Percentiles rank a stretch among this genome's conserved stretches.
These are phyloP conservation scores for Amblyopsis hoosieri DNA, from an alignment of 2,797 vertebrate genomes.

Conservation along the genomic window DNA sequence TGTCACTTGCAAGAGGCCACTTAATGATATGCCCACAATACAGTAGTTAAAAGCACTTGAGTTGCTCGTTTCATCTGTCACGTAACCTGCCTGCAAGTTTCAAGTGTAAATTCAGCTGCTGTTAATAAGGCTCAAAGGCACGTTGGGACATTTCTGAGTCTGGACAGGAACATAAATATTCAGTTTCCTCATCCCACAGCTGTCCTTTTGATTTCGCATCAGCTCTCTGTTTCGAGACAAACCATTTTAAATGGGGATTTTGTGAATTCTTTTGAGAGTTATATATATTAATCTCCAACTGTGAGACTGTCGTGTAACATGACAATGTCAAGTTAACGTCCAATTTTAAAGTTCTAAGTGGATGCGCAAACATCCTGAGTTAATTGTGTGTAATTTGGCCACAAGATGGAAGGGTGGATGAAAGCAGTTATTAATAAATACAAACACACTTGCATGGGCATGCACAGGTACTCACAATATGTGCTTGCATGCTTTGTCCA, in stretches of 20 bases:
- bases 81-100: slow-evolving; percentile 64
- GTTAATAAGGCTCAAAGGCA: slow-evolving; percentile 53
- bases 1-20: too few relatives aligned
- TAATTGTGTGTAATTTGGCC: too few relatives aligned
- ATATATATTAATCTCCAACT: slow-evolving; percentile 8
- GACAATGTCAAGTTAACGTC: not conserved
- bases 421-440: too few relatives aligned
- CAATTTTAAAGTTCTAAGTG: too few relatives aligned
- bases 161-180: slow-evolving; percentile 57
- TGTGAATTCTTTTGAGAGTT: slow-evolving; percentile 28
- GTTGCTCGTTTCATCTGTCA: slow-evolving; percentile 53
- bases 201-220: slow-evolving; percentile 52
- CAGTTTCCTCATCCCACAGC: slow-evolving; percentile 54
- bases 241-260: slow-evolving; percentile 40
- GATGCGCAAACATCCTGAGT: too few relatives aligned
- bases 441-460: too few relatives aligned
- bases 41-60: slow-evolving; percentile 37
- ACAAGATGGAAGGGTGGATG: too few relatives aligned
- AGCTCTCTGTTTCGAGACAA: slow-evolving; percentile 31
- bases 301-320: slow-evolving; percentile 16
- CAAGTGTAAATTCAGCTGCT: slow-evolving; percentile 59
- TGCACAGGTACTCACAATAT: too few relatives aligned
- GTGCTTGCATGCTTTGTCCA: too few relatives aligned
- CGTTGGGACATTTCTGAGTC: slow-evolving; percentile 44
- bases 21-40: too few relatives aligned